Base-by-base conservation (phyloP, 2,113 vertebrate species). In the Rutilus rutilus region DNA sequence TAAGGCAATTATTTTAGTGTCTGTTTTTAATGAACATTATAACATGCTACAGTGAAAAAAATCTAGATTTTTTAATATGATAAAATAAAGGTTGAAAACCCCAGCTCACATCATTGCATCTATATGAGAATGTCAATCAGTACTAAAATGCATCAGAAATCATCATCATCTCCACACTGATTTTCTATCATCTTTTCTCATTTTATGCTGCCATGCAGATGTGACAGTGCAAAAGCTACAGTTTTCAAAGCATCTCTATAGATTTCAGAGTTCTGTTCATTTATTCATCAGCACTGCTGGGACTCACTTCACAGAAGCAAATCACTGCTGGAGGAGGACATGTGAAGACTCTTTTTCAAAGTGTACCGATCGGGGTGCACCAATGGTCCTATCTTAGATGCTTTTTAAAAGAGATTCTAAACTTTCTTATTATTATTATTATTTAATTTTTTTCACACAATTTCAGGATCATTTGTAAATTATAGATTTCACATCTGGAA, bases 211-310 rank as follows among this genome's bases (percentile, higher is more conserved):
- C 59, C 77, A 65, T 30, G 25, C 79, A 25, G 42, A 47, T 64
- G 79, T 50, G 79, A 81, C 79, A 25, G 50, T 19, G 42, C 79
- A 79, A 62, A 62, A 36, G 33, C 36, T 25, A 36, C 54, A 64
- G 19, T 60, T 85, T 73, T 85, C 23, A 82, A 78, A 82, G 83
- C 21, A 1, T 39, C 76, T 71, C 67, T 15, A 82, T 60, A 78
- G 76, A 30, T 2, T 33, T 45, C 25, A 11, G 25, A 42, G 60
- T 21, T 69, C 4, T 82, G 71, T 50, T 85, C 60, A 82, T 77
- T 85, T 82, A 85, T 88, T 82, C 81, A 88, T 67, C 74, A 80
- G 36, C 23, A 36, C 47, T 71, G 87, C 25, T 47, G 67, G 75
- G 69, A 81, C 19, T 33, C 33, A 19, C 60, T 82, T 85, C 87